A percentile compares a stretch with the other conserved stretches of the same genome.
Conservation (phyloP, 2,113 vertebrate species). For the Acanthochromis polyacanthus region DNA sequence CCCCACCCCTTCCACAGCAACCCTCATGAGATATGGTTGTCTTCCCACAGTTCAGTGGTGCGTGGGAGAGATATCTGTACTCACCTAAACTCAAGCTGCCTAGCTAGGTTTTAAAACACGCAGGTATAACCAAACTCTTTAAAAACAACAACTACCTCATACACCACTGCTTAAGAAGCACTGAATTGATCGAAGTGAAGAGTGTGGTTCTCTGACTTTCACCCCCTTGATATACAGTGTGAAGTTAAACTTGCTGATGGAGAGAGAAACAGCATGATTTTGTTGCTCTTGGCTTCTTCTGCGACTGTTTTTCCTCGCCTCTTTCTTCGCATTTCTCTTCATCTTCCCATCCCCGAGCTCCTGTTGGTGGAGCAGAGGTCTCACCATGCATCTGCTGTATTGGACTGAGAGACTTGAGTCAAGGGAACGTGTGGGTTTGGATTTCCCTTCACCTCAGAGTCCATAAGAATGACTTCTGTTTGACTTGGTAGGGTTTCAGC, state of each 20-base stretch:
- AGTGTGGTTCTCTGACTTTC: conserved; percentile 46
- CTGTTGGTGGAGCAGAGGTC: conserved; percentile 63
- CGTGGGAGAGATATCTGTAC: conserved; percentile 68
- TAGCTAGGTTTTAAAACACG: conserved; percentile 38
- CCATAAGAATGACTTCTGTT: conserved; percentile 78
- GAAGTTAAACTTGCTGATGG: conserved; percentile 81
- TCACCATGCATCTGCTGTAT: conserved; percentile 65
- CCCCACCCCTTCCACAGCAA: conserved; percentile 36
- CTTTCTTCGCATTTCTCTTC: conserved; percentile 69
- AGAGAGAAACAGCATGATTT: conserved; percentile 64
- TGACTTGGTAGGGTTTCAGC: conserved; percentile 81
- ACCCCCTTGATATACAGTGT: conserved; percentile 55
- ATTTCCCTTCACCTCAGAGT: conserved; percentile 73
- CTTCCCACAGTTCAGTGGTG: conserved; percentile 74
- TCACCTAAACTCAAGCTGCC: conserved; percentile 47
- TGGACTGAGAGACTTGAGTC: conserved; percentile 59
- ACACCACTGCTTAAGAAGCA: conserved; percentile 31
- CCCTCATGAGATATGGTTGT: conserved; percentile 70
- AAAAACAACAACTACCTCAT: conserved; percentile 21
- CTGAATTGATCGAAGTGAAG: conserved; percentile 42
- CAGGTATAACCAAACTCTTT: conserved; percentile 10
- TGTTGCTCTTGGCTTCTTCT: conserved; percentile 76
- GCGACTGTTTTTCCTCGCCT: conserved; percentile 57
- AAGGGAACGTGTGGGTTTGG: conserved; percentile 77
- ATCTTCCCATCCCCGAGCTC: conserved; percentile 63